Conservation (phyloP, 2,888 invertebrate species). For the Synergus japonicus region DNA sequence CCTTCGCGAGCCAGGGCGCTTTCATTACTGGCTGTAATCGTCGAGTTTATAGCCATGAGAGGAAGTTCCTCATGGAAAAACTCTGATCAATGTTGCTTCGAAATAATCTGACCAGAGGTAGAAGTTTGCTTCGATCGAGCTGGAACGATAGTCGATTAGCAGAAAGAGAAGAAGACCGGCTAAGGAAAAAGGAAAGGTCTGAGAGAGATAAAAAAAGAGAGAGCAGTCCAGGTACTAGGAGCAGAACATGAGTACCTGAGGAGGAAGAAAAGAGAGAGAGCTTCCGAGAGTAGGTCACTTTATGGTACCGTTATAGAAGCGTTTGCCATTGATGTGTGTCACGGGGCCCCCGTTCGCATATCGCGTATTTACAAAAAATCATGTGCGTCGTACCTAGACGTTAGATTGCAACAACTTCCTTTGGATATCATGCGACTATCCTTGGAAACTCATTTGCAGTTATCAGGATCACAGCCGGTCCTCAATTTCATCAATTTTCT, state of each 20-base stretch:
- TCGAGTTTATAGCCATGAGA: constrained; percentile 59
- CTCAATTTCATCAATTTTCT: too few relatives aligned
- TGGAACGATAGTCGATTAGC: constrained; percentile 53
- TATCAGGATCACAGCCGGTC: too few relatives aligned
- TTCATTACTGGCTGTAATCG: constrained; percentile 74
- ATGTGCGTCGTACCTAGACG: constrained; percentile 39
- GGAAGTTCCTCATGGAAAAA: constrained; percentile 64
- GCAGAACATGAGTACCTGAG: constrained; percentile 36
- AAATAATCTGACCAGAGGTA: constrained; percentile 44
- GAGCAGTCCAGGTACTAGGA: constrained; percentile 47
- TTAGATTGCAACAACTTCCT: constrained; percentile 1
- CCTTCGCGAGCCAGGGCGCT: constrained; percentile 71
- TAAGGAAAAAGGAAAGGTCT: constrained; percentile 48
- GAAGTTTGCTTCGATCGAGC: constrained; percentile 41
- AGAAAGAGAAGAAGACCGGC: constrained; percentile 41
- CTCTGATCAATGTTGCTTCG: constrained; percentile 51
- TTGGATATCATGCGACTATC: background rate
- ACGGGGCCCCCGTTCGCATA: constrained; percentile 66
- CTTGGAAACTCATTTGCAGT: background rate
- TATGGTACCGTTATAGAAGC: constrained; percentile 72
- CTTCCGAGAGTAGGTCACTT: constrained; percentile 72
- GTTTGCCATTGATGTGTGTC: constrained; percentile 75
- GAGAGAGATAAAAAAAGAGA: constrained; percentile 48
- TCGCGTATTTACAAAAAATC: constrained; percentile 56
- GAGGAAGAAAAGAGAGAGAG: constrained; percentile 55